Percentiles rank a stretch among this genome's conserved stretches.
Evolutionary conservation across 1,140 invertebrate species (phyloP).

Genomic region (Drepana arcuata): DNA sequence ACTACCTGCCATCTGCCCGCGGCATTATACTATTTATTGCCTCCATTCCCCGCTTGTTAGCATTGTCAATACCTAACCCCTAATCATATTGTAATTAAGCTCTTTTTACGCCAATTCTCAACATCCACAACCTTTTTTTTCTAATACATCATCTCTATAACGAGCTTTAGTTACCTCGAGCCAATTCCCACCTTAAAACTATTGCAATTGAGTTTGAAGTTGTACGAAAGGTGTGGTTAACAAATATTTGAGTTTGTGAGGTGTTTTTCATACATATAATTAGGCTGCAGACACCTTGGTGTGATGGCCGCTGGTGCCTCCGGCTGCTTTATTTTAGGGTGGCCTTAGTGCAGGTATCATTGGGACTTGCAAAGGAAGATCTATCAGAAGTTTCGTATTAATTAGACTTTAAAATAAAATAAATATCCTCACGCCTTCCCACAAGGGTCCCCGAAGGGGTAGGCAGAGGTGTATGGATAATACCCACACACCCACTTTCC

Average conservation of each 20-base stretch:
- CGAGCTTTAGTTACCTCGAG: slow-evolving; percentile 3
- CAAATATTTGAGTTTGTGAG: slow-evolving; percentile 50
- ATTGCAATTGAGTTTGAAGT: slow-evolving; percentile 5
- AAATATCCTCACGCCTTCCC: too few species aligned
- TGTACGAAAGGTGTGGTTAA: slow-evolving; percentile 13
- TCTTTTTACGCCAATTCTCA: slow-evolving; percentile 61
- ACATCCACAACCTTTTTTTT: slow-evolving; percentile 30
- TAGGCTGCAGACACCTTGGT: slow-evolving; percentile 57
- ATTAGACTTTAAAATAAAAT: too few species aligned
- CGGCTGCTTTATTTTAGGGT: slow-evolving; percentile 15
- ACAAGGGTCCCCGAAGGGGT: too few species aligned
- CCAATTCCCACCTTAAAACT: too few species aligned
- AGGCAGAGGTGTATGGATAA: too few species aligned
- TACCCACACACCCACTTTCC: too few species aligned
- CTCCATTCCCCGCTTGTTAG: slow-evolving; percentile 59
- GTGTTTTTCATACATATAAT: slow-evolving; percentile 55
- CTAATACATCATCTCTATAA: slow-evolving; percentile 20
- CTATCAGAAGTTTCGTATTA: too few species aligned
- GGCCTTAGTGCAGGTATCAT: background rate
- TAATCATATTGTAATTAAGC: slow-evolving; percentile 66
- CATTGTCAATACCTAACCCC: slow-evolving; percentile 53
- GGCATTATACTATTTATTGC: slow-evolving; percentile 61
- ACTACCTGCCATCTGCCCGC: slow-evolving; percentile 44
- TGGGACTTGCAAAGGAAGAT: too few species aligned
- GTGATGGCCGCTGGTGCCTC: slow-evolving; percentile 52